Evolutionary conservation across 2,888 invertebrate genomes (phyloP).

Genomic region (Hirtodrosophila histrioides): DNA sequence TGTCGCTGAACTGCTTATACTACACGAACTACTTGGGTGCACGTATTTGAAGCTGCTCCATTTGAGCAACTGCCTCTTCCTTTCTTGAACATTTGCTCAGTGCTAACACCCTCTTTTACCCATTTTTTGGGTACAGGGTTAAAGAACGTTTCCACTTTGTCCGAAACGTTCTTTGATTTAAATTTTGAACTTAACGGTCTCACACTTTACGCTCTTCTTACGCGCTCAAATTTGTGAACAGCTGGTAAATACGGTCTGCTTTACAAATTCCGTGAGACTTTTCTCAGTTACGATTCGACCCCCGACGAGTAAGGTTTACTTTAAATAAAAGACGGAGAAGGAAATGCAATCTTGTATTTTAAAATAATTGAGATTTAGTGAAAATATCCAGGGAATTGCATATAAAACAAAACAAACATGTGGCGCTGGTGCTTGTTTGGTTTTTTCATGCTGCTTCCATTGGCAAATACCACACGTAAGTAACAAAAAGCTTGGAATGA

Average conservation of each 20-base stretch:
- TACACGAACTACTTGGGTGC: too few relatives aligned
- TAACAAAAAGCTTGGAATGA: slow-evolving; percentile 1
- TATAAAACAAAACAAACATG: slow-evolving; percentile 50
- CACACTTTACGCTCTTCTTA: background rate
- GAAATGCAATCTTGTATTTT: slow-evolving; percentile 21
- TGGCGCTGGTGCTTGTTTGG: slow-evolving; percentile 60
- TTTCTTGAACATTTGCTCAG: too few relatives aligned
- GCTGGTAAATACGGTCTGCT: slow-evolving; percentile 4
- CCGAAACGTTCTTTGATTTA: too few relatives aligned
- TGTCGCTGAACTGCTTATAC: too few relatives aligned
- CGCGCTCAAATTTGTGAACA: slow-evolving; percentile 3
- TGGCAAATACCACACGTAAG: slow-evolving; percentile 76
- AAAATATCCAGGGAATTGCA: slow-evolving; percentile 5
- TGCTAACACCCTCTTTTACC: too few relatives aligned
- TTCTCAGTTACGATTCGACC: slow-evolving; percentile 48
- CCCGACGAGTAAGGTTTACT: slow-evolving; percentile 39
- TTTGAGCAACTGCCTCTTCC: too few relatives aligned
- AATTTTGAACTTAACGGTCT: slow-evolving; percentile 2
- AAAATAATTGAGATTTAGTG: slow-evolving; percentile 8
- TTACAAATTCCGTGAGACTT: slow-evolving; percentile 11
- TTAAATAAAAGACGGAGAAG: background rate
- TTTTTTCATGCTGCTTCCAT: slow-evolving; percentile 61
- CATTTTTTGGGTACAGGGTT: too few relatives aligned
- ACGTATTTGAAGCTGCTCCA: too few relatives aligned
- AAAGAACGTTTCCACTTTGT: too few relatives aligned